phyloP scores from a whole-genome alignment of 92 coral and sea anemone genomes.

The Isaurus tuberculatus region DNA sequence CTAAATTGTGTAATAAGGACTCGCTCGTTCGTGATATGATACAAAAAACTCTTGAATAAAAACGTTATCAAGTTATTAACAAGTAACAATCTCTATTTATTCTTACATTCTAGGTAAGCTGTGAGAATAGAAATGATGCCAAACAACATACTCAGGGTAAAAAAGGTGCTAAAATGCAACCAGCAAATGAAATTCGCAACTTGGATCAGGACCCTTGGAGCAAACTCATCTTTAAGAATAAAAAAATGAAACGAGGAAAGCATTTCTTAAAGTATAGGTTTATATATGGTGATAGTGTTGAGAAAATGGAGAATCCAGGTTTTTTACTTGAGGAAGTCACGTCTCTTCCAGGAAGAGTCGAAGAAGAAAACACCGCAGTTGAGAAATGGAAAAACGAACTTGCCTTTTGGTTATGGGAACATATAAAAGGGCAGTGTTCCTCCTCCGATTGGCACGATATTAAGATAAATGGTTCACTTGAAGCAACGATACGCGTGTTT shows the following conservation, averaged over 20 bases:
- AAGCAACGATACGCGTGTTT: background rate
- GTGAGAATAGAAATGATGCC: background rate
- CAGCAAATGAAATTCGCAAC: background rate
- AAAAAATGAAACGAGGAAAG: background rate
- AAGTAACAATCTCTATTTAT: too few species aligned
- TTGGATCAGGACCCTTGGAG: background rate
- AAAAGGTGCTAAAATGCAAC: background rate
- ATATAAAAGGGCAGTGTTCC: background rate
- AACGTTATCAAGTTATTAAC: too few species aligned
- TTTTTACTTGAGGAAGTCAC: constrained; percentile 5
- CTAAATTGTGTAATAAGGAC: too few species aligned
- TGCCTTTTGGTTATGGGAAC: constrained; percentile 6
- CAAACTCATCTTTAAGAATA: background rate
- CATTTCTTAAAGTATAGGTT: background rate
- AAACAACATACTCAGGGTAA: background rate
- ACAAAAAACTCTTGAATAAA: too few species aligned
- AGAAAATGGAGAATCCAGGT: background rate
- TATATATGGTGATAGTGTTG: background rate
- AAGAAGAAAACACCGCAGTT: background rate
- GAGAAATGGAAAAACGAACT: constrained; percentile 21
- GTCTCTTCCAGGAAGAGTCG: background rate
- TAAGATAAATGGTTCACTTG: background rate
- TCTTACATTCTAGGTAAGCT: background rate
- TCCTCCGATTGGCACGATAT: background rate
- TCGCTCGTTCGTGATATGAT: too few species aligned